Base-by-base conservation (phyloP, 2,888 invertebrate species). In the Acrobasis repandana region DNA sequence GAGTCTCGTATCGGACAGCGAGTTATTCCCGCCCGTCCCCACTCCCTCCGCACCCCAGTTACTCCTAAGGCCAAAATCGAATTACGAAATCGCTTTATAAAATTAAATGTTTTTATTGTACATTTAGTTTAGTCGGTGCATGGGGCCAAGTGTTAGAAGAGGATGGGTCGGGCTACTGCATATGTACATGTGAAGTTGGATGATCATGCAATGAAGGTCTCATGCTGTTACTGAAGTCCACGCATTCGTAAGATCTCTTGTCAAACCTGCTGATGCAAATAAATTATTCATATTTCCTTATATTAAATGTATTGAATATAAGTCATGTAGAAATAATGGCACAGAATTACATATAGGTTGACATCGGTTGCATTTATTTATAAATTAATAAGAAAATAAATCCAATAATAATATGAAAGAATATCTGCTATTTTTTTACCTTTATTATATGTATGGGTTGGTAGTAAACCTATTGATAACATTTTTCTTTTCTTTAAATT, bases 161-260 rank as follows among this genome's bases (percentile, higher is more conserved):
- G 83, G 84, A 76, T 83, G 88, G 89, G 89, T 79, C 82, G 88
- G 86, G 86, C 86, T 82, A 74, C 70, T 67, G 64, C 67, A 69
- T 74, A 76, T 82, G 74, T 81, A 75, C 75, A 79, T 73, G 72
- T 75, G 75, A 68, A 64, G 58, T 69, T 67, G 65, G 72, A 76
- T 82, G 82, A 82, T 74, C 91, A 90, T 90, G 91, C 91, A 87
- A 79, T 79, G 76, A 69, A 83, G 71, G 70, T 75, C 60, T 68
- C 88, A 90, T 90, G 91, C 90, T 77, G 67, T 71, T 75, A 71
- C 69, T 64, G 67, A 63, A 65, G 14, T 28, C 60, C 34, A 74
- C 73, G 77, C 75, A 83, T 80, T 79, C 81, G 83, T 80, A 85
- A 89, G 87, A 86, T 88, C 89, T 86, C 76, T 70, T 63, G 61